Percentiles rank a stretch among this genome's conserved stretches.
phyloP scores from a whole-genome alignment of 2,797 vertebrate species.

The Adelosebastes latens region DNA sequence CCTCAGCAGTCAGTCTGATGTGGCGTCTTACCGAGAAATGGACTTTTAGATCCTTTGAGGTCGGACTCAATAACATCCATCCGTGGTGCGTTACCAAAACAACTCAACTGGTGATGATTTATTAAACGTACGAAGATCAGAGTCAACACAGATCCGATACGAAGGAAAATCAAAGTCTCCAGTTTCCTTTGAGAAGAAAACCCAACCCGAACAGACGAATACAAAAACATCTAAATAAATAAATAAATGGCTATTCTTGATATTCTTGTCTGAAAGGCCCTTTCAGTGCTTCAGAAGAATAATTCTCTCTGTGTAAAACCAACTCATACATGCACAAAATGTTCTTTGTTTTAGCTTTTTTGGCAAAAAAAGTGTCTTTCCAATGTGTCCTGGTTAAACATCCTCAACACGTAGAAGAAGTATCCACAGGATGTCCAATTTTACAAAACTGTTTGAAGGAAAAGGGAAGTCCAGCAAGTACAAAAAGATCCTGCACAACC shows the following conservation, averaged over 20 bases:
- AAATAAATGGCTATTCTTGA: neutral
- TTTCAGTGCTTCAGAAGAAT: neutral
- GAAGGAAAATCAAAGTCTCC: neutral
- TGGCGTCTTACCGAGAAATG: neutral
- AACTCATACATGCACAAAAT: neutral
- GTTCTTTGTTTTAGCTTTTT: neutral
- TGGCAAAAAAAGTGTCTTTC: neutral
- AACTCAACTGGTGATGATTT: neutral
- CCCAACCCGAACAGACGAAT: neutral
- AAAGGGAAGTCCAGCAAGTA: neutral
- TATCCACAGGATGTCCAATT: neutral
- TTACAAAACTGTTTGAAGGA: neutral
- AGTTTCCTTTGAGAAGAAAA: neutral
- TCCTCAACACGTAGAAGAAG: neutral
- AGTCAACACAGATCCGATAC: neutral
- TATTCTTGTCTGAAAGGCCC: neutral
- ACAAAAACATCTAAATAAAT: neutral
- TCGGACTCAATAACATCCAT: neutral
- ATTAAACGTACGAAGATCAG: neutral
- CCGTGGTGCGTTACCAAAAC: neutral
- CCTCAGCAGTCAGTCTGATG: neutral
- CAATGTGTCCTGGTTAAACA: neutral
- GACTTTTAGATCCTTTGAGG: constrained; percentile 1
- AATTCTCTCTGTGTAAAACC: neutral
- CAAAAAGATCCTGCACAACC: neutral